These are phyloP conservation scores for Eupeodes corollae DNA, from an alignment of 1,140 invertebrate genomes.

Conservation along the genomic window DNA sequence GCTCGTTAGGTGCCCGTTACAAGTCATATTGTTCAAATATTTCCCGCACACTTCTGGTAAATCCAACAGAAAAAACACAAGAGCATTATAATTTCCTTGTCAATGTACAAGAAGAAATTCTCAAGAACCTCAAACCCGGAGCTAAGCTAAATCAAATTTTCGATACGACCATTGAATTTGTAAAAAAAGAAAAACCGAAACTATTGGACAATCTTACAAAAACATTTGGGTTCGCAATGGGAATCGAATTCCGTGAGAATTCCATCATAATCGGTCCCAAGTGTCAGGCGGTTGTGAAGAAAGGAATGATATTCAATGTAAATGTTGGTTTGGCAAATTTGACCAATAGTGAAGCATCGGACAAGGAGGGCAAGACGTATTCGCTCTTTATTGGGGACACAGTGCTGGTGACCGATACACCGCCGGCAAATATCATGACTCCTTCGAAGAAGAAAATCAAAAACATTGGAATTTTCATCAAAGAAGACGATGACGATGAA, in stretches of 20 bases:
- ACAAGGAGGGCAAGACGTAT: slow-evolving; percentile 81
- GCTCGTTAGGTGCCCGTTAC: slow-evolving; percentile 87
- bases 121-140: slow-evolving; percentile 74
- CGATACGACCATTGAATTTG: slow-evolving; percentile 65
- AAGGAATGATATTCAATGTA: slow-evolving; percentile 96
- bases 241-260: slow-evolving; percentile 95
- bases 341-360: slow-evolving; percentile 67
- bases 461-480: slow-evolving; percentile 92
- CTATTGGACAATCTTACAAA: slow-evolving; percentile 89
- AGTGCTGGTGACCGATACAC: slow-evolving; percentile 78
- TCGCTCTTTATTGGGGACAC: slow-evolving; percentile 96
- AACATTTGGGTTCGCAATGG: slow-evolving; percentile 92
- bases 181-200: slow-evolving; percentile 78
- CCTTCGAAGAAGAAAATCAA: slow-evolving; percentile 92
- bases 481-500: slow-evolving; percentile 84
- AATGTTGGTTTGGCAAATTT: slow-evolving; percentile 89
- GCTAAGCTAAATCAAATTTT: slow-evolving; percentile 82
- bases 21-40: slow-evolving; percentile 99
- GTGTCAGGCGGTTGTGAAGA: slow-evolving; percentile 66
- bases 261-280: slow-evolving; percentile 87
- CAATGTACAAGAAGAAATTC: slow-evolving; percentile 81
- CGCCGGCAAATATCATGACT: slow-evolving; percentile 77
- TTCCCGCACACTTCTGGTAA: slow-evolving; percentile 91
- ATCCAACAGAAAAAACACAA: slow-evolving; percentile 72
- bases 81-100: slow-evolving; percentile 90